Evolutionary conservation across 2,888 invertebrate genomes (phyloP).

Genomic region (Ashinkailepas kermadecensis): DNA sequence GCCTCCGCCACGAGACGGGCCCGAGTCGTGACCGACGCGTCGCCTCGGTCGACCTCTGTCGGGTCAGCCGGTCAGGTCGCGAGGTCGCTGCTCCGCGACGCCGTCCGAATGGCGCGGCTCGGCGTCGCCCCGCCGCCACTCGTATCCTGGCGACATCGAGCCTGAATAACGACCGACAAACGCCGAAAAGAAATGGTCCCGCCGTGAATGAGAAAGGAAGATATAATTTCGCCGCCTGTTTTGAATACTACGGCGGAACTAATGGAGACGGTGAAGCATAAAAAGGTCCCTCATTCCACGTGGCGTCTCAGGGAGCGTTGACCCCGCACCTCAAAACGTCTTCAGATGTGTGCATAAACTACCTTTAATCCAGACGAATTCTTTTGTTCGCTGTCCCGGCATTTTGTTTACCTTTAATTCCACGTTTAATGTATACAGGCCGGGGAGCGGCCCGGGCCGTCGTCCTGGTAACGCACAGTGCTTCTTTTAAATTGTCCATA

Average conservation of each 20-base stretch:
- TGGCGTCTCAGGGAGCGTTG: background rate
- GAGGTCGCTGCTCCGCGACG: background rate
- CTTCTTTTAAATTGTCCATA: background rate
- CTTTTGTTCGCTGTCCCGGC: background rate
- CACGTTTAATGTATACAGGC: background rate
- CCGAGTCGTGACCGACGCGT: too few species aligned
- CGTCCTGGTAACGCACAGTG: background rate
- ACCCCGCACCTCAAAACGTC: background rate
- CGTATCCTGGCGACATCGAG: background rate
- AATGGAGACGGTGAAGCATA: background rate
- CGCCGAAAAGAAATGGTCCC: background rate
- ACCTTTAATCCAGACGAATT: background rate
- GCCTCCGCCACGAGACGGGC: too few species aligned
- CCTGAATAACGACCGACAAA: background rate
- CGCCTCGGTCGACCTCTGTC: too few species aligned
- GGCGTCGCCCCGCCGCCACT: background rate
- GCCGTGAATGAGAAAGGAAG: background rate
- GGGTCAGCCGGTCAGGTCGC: background rate
- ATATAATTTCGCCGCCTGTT: conserved; percentile 17
- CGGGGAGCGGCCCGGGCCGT: background rate
- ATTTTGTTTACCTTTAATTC: conserved; percentile 16
- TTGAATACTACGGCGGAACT: conserved; percentile 1
- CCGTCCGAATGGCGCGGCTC: background rate
- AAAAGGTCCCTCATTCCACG: background rate
- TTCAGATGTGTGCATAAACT: background rate